Conservation (phyloP, 1,140 invertebrate genomes). For the Brachionus manjavacas region DNA sequence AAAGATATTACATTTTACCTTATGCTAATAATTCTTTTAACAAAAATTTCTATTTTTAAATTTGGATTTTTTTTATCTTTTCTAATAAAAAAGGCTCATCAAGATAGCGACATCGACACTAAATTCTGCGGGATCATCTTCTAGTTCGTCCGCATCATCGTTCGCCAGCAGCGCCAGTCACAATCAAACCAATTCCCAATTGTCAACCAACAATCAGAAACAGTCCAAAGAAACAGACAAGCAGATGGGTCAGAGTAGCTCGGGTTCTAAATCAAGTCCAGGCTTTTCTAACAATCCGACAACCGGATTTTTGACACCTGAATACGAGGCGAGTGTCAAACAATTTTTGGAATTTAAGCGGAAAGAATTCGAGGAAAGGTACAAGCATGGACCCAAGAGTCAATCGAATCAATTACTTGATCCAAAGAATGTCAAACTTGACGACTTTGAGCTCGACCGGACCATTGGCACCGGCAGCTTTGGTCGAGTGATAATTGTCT, state of each 20-base stretch:
- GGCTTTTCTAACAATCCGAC: slow-evolving; percentile 1
- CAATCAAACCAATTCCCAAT: background rate
- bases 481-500: slow-evolving; percentile 40
- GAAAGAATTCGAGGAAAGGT: slow-evolving; percentile 42
- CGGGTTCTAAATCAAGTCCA: background rate
- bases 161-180: background rate
- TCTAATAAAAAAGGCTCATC: slow-evolving; percentile 4
- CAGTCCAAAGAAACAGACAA: background rate
- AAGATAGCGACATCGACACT: slow-evolving; percentile 29
- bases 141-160: slow-evolving; percentile 3
- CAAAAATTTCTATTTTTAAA: background rate
- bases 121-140: background rate
- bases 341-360: slow-evolving; percentile 34
- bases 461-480: slow-evolving; percentile 38
- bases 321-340: slow-evolving; percentile 32
- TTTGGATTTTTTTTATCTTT: background rate
- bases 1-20: background rate
- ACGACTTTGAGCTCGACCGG: slow-evolving; percentile 90
- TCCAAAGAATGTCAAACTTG: slow-evolving; percentile 51
- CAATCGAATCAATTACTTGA: slow-evolving; percentile 5
- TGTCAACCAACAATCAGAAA: background rate
- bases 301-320: slow-evolving; percentile 5
- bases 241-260: slow-evolving; percentile 9
- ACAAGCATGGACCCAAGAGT: background rate
- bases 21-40: background rate